Evolutionary conservation across 2,113 vertebrate genomes (phyloP).

Genomic region (Indicator maculatus): DNA sequence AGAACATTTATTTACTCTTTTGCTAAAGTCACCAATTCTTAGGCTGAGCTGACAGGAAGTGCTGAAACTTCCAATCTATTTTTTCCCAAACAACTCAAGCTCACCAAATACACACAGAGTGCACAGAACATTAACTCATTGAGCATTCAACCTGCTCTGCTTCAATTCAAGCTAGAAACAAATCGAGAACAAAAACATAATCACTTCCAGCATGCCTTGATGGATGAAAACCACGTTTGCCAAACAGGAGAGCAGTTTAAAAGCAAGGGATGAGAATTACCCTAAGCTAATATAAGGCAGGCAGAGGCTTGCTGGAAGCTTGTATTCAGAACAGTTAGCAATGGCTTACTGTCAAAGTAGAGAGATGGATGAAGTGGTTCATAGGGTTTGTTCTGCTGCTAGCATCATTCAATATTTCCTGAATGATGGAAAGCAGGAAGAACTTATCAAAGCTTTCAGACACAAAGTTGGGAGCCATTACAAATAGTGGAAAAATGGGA

Average conservation of each 20-base stretch:
- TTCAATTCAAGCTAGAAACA: conserved; percentile 14
- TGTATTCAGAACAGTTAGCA: conserved; percentile 37
- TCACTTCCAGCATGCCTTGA: background rate
- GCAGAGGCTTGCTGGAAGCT: background rate
- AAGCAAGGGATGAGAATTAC: background rate
- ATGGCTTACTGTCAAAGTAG: background rate
- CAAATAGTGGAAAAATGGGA: background rate
- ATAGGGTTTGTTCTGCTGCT: conserved; percentile 6
- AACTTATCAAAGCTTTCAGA: background rate
- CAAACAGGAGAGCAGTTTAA: background rate
- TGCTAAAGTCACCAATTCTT: background rate
- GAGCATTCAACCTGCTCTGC: background rate
- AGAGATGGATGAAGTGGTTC: background rate
- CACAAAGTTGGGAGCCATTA: background rate
- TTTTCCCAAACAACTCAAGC: background rate
- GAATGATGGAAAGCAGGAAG: background rate
- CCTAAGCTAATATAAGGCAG: background rate
- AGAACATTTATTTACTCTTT: background rate
- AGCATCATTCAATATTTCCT: background rate
- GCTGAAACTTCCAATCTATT: background rate
- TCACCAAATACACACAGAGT: background rate
- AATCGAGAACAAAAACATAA: conserved; percentile 27
- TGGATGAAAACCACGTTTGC: conserved; percentile 3
- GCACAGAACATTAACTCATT: conserved; percentile 4
- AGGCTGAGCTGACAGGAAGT: background rate